Evolutionary conservation across 2,888 invertebrate species (phyloP).

Genomic region (Lepetodrilus schrolli): DNA sequence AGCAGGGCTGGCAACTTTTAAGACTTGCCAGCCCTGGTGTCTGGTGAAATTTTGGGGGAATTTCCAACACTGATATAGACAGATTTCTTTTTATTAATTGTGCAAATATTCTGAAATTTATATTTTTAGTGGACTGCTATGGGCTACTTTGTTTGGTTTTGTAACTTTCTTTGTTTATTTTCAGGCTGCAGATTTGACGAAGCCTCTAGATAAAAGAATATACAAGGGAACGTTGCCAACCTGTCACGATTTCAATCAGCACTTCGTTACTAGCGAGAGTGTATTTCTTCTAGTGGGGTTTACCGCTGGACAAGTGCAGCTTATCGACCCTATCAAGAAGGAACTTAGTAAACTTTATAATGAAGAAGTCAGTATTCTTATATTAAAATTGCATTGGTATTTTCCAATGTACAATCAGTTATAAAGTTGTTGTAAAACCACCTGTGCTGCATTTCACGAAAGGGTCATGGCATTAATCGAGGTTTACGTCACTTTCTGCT

Average conservation of each 20-base stretch:
- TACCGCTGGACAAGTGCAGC: constrained; percentile 97
- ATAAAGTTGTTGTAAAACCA: no score
- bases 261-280: constrained; percentile 79
- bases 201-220: constrained; percentile 97
- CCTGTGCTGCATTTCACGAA: no score
- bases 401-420: no score
- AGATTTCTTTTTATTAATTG: no score
- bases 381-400: neutral
- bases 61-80: no score
- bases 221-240: constrained; percentile 99
- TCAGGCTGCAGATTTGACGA: constrained; percentile 94
- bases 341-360: constrained; percentile 97
- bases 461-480: no score
- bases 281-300: constrained; percentile 96
- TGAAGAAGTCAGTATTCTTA: constrained; percentile 87
- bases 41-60: no score
- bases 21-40: no score
- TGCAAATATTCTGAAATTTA: no score
- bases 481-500: no score
- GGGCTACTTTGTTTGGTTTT: no score
- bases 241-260: constrained; percentile 96
- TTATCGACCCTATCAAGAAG: constrained; percentile 97
- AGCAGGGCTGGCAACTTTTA: no score
- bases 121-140: neutral
- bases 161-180: constrained; percentile 40